Conservation (phyloP, 2,888 invertebrate genomes). For the Platypus cylindrus region DNA sequence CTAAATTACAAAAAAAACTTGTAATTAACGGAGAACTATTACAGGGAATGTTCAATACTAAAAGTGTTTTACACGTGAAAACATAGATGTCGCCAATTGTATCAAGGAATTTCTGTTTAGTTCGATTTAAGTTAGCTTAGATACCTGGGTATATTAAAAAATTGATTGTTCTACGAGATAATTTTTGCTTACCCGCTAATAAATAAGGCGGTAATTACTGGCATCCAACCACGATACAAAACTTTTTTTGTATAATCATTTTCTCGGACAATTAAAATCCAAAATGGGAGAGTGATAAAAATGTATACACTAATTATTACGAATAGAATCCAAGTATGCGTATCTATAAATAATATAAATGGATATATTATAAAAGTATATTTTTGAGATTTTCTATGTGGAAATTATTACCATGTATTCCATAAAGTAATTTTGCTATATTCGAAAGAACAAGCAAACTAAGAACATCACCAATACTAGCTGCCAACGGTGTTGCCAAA, state of each 20-base stretch:
- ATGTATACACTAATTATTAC: slow-evolving; percentile 44
- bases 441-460: slow-evolving; percentile 76
- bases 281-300: slow-evolving; percentile 53
- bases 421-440: slow-evolving; percentile 66
- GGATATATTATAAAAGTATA: background rate
- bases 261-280: slow-evolving; percentile 70
- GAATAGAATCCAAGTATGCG: slow-evolving; percentile 65
- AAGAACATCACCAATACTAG: slow-evolving; percentile 89
- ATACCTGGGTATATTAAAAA: slow-evolving; percentile 1
- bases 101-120: too few species aligned
- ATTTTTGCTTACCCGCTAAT: slow-evolving; percentile 97
- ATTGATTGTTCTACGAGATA: slow-evolving; percentile 34
- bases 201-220: slow-evolving; percentile 85
- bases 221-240: slow-evolving; percentile 85
- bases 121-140: too few species aligned
- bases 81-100: too few species aligned
- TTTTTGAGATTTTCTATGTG: background rate
- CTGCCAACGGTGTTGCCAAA: slow-evolving; percentile 90
- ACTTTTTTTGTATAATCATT: slow-evolving; percentile 82
- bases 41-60: too few species aligned
- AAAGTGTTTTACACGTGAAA: too few species aligned
- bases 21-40: too few species aligned
- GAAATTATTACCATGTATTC: slow-evolving; percentile 54
- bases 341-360: slow-evolving; percentile 35
- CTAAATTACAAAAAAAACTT: slow-evolving; percentile 40